Percentiles rank a stretch among this genome's conserved stretches.
Conservation (phyloP, 2,113 vertebrate species). For the Anolis sagrei region DNA sequence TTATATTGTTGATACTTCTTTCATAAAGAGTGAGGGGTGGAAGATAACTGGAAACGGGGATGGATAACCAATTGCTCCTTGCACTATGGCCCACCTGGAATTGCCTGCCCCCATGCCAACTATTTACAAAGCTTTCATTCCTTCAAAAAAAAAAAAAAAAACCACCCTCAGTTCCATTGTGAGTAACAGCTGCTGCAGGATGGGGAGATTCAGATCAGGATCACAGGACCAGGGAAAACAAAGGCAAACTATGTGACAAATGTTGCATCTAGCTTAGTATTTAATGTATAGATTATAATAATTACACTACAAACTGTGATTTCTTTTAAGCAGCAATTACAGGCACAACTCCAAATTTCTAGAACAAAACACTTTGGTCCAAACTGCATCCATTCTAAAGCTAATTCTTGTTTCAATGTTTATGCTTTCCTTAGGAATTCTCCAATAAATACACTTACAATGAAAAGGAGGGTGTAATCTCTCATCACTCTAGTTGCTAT, state of each 20-base stretch:
- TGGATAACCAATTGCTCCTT: too few relatives aligned
- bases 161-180: background rate
- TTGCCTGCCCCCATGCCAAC: background rate
- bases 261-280: too few relatives aligned
- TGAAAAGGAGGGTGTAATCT: background rate
- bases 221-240: background rate
- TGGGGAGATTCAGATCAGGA: background rate
- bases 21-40: background rate
- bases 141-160: background rate
- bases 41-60: background rate
- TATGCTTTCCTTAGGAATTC: constrained; percentile 12
- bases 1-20: background rate
- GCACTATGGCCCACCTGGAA: background rate
- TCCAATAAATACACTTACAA: background rate
- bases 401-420: constrained; percentile 1
- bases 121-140: background rate
- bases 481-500: constrained; percentile 15
- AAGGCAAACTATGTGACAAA: background rate
- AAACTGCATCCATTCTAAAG: background rate
- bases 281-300: background rate
- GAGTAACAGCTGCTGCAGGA: background rate
- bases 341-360: background rate
- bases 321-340: background rate
- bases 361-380: background rate
- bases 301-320: background rate